Base-by-base conservation (phyloP, 2,113 vertebrate species). In the Lagenorhynchus albirostris region DNA sequence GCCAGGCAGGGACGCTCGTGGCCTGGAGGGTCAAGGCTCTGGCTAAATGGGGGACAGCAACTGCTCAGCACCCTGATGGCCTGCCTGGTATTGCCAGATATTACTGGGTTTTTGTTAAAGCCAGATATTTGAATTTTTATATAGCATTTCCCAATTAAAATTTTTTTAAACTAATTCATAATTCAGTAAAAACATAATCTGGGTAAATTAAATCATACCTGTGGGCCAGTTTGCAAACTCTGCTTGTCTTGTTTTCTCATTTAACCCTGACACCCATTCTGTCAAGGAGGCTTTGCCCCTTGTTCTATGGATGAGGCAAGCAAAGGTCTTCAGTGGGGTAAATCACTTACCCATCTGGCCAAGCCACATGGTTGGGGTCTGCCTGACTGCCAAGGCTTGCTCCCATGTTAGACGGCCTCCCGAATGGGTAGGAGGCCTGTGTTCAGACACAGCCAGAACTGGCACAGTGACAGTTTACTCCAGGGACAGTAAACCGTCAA, bases 401-500 rank as follows among this genome's bases (percentile, higher is more conserved):
- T 73, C 31, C 87, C 50, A 5, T n/a, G 55, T 41, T 21, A 76
- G 77, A 47, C 7, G 3, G 33, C 76, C 36, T 94, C 70, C 80
- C 17, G 1, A 50, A 73, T 88, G 91, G 79, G 68, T 63, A 55
- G n/a, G 83, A 68, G 79, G 68, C 65, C 79, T 47, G 50, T 86
- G 73, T 55, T 80, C 80, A 93, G 86, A 84, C 71, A 63, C 33
- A 88, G 17, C 58, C 91, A 73, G 21, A 50, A 58, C 77, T 80
- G 77, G 77, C 53, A 94, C 10, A 0, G 41, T 73, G 95, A 96
- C 95, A 96, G 80, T 53, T 53, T 53, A 18, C 88, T 95, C 94
- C 50, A 77, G 62, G 89, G 89, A 95, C 85, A 65, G 86, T 89
- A 91, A 97, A 95, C 88, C 41, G 96, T 91, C 94, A 70, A 29